Evolutionary conservation across 2,888 invertebrate genomes (phyloP), one percentile per base, ranked within the genome.

Genomic region (Drosophila subsilvestris): DNA sequence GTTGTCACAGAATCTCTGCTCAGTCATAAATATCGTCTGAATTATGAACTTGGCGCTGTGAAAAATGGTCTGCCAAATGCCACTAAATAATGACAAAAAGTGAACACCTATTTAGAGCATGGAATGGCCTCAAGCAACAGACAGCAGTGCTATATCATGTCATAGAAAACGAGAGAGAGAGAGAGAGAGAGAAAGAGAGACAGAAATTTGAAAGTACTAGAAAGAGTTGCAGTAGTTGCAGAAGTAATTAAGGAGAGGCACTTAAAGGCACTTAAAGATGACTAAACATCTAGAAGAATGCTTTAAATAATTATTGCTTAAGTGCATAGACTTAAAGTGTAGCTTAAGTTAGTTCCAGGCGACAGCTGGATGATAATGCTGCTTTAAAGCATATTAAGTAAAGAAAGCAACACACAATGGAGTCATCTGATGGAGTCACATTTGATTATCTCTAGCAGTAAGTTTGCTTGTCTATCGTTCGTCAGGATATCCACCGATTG

Each of bases 1-100:
- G 20, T 27, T 63, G 63, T 65, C 65, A 43, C 65, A 65, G 65
- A 65, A 65, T 49, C 48, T 27, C 48, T 44, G 48, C 18, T 42
- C 17, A 43, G 42, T 27, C 65, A 56, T 66, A 66, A 66, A 66
- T 55, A 49, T 25, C 44, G 50, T n/a, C 69, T 68, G 69, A 69
- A 68, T 60, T 69, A 69, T 69, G 69, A 68, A 68, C 53, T 68
- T 48, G 4, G 6, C 12, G 42, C n/a, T 61, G 49, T 37, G 49
- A 63, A 43, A 63, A 32, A 58, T 58, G 47, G 18, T 25, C 47
- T 18, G 60, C 22, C 57, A 43, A 56, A 56, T 22, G 29, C 5
- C 12, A 22, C 56, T 45, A 32, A 57, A 22, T 45, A 60, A 60
- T 48, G 37, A 62, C 48, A 17, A 5, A 58, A 17, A 48, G n/a